Evolutionary conservation across 2,113 vertebrate species (phyloP).

Genomic region (Pachypanchax playfairii): DNA sequence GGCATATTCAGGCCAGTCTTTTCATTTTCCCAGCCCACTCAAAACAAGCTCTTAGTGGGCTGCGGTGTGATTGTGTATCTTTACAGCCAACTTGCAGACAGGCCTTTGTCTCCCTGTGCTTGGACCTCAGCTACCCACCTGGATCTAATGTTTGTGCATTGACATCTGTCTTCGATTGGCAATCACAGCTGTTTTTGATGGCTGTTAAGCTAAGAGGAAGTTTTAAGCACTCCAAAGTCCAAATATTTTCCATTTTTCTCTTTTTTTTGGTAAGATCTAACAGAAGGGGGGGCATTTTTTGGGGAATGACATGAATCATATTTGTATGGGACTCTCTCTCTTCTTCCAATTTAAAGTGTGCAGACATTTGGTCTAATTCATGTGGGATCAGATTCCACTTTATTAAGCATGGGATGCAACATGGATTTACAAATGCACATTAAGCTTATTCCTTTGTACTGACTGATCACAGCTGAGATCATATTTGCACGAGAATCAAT

Average conservation of each 20-base stretch:
- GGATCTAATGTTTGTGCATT: conserved; percentile 57
- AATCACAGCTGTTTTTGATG: conserved; percentile 76
- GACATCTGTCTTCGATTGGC: conserved; percentile 77
- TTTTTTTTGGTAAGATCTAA: conserved; percentile 32
- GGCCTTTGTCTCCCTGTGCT: conserved; percentile 7
- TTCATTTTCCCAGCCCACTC: conserved; percentile 42
- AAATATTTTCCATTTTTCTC: conserved; percentile 68
- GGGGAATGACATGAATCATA: conserved; percentile 58
- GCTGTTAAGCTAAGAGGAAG: conserved; percentile 70
- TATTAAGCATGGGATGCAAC: conserved; percentile 21
- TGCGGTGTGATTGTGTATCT: conserved; percentile 45
- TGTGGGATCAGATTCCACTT: conserved; percentile 6
- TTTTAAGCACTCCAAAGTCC: conserved; percentile 71
- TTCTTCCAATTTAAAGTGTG: conserved; percentile 15
- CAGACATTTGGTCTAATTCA: conserved; percentile 17
- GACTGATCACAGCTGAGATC: conserved; percentile 42
- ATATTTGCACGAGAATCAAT: conserved; percentile 48
- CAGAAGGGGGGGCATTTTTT: conserved; percentile 44
- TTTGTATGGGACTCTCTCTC: conserved; percentile 40
- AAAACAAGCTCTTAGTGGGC: conserved; percentile 32
- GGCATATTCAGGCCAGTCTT: conserved; percentile 33
- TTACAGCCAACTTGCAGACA: conserved; percentile 42
- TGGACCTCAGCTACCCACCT: conserved; percentile 44
- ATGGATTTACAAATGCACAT: conserved; percentile 31
- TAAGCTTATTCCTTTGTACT: conserved; percentile 25